Evolutionary conservation across 2,113 vertebrate genomes (phyloP).

Genomic region (Mustelus asterias): DNA sequence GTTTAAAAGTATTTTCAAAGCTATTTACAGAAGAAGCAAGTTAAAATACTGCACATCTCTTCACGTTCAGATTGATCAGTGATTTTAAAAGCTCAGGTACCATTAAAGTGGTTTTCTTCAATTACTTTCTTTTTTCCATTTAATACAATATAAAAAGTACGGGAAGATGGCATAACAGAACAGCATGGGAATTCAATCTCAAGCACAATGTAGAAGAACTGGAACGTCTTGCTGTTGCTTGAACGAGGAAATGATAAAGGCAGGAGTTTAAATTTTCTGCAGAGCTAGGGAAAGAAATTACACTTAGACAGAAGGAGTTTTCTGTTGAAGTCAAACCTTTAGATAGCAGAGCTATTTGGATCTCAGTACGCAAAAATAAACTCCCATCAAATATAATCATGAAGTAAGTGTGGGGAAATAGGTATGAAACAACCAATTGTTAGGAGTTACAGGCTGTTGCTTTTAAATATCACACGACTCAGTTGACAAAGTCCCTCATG

Average conservation of each 20-base stretch:
- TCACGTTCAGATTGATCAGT: neutral
- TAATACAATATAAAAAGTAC: neutral
- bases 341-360: neutral
- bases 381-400: neutral
- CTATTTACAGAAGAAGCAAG: neutral
- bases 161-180: neutral
- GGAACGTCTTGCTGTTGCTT: too few species aligned
- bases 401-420: neutral
- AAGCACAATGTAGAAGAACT: neutral
- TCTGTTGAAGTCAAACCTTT: neutral
- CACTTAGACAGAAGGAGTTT: neutral
- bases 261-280: neutral
- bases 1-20: neutral
- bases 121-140: neutral
- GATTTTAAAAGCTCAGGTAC: neutral
- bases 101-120: neutral
- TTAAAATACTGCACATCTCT: neutral
- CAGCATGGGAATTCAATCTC: neutral
- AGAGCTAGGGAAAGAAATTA: neutral
- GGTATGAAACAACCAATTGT: neutral
- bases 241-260: neutral
- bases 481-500: too few species aligned
- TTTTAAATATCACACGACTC: neutral
- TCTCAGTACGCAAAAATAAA: neutral
- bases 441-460: neutral